Base-by-base conservation (phyloP, 2,797 vertebrate species). In the Ataeniobius toweri region DNA sequence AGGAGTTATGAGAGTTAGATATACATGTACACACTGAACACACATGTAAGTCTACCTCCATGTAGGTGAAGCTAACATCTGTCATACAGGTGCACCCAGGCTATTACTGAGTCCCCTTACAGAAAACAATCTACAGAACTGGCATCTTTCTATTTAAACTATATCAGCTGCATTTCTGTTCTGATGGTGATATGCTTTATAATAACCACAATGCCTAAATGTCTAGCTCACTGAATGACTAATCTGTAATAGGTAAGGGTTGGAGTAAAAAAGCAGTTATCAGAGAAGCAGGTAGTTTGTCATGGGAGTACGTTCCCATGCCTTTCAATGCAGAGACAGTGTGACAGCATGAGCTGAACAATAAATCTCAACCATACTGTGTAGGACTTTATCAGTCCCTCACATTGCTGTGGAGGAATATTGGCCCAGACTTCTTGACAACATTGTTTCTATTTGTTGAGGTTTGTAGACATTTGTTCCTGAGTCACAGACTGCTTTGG, bases 61-160 rank as follows among this genome's bases (percentile, higher is more conserved):
- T 26, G 71, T 74, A 36, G 73, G 63, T 71, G 75, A 22, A 41
- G 16, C 20, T 41, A 59, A 36, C 55, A 79, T 20, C n/a, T 6
- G 67, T 77, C 28, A 41, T 44, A n/a, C 73, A 74, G 78, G 53
- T 78, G 74, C 48, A 65, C 48, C 73, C 10, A 75, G 71, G 18
- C 68, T 20, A 59, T 75, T 46, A 74, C 1, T 12, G 48, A 74
- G 70, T 46, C 46, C 44, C 55, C 26, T 22, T 0, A 46, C 28
- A 81, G 75, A 46, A 63, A 41, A 48, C 65, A 70, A 56, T 63
- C 73, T 55, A 26, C 22, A 0, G 46, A 36, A 1, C 63, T 71
- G 77, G 14, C n/a, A 56, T 80, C 41, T 44, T 44, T 58, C 58
- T 63, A 51, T 72, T 76, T 28, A 48, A 12, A 53, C 24, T 67